Base-by-base conservation (phyloP, 2,888 invertebrate genomes). In the Thera britannica region DNA sequence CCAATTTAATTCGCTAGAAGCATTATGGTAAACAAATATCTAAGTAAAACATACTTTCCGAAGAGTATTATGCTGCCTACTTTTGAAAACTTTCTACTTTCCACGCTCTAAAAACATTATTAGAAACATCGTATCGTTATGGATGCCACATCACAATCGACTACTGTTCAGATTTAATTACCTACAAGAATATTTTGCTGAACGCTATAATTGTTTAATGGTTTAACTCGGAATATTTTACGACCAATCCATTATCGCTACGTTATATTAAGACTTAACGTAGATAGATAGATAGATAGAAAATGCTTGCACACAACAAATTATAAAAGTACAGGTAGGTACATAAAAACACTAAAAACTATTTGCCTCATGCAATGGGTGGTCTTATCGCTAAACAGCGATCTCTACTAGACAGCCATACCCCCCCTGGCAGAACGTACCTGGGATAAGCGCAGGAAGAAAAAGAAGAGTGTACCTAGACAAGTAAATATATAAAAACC, bases 21-120 rank as follows among this genome's bases (percentile, higher is more conserved):
- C 51, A 51, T 51, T 51, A 34, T 52, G 5, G 7, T 52, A 34
- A 51, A 65, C 68, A 72, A 73, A 74, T 72, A 69, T 76, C 77
- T 82, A 83, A 83, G 82, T 79, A 79, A 78, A 80, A 82, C 79
- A 82, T 86, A 85, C 84, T 86, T 87, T 89, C 83, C 83, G 82
- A 85, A 83, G 82, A 83, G 82, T 88, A 88, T 86, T 85, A 87
- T 86, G 82, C 86, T 88, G 77, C 90, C 90, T 88, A 90, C 90
- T 90, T 92, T 88, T 84, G 81, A 81, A 85, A 88, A 92, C 93
- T 93, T 92, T 93, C 93, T 92, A 92, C 92, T 92, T 92, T 92
- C 92, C 92, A 91, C 90, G 92, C 92, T 93, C 93, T 90, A 92
- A 92, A 93, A 92, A 91, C 90, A 88, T 70, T 88, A 90, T 88